Conservation (phyloP, 1,140 invertebrate genomes). For the Dinoponera quadriceps region DNA sequence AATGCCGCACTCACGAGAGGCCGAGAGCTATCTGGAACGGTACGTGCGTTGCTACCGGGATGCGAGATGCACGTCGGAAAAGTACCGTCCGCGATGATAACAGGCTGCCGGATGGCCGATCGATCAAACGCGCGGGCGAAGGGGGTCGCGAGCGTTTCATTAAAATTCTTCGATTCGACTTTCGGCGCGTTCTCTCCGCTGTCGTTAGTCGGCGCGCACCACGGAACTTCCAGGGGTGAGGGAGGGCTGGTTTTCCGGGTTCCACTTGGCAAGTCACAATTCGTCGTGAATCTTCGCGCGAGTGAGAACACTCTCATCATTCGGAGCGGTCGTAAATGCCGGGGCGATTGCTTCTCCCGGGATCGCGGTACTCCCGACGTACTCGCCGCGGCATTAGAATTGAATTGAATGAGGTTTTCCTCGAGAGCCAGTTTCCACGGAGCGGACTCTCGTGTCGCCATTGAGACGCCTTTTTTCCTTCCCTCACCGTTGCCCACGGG, state of each 20-base stretch:
- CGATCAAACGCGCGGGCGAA: too few species aligned
- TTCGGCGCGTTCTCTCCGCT: too few species aligned
- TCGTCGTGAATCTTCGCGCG: constrained; percentile 63
- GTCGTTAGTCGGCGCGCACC: too few species aligned
- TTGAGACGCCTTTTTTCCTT: constrained; percentile 54
- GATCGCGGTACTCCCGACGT: constrained; percentile 63
- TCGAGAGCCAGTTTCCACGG: constrained; percentile 70
- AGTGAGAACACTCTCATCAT: constrained; percentile 84
- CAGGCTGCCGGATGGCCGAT: too few species aligned
- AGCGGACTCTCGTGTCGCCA: constrained; percentile 47
- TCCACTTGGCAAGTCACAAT: constrained; percentile 75
- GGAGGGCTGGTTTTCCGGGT: constrained; percentile 52
- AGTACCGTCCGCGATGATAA: too few species aligned
- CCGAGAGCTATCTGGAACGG: background rate
- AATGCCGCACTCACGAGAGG: background rate
- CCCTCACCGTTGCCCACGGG: constrained; percentile 8
- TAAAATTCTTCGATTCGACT: too few species aligned
- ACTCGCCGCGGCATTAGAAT: constrained; percentile 75
- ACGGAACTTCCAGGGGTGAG: too few species aligned
- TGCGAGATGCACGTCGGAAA: too few species aligned
- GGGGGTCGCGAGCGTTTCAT: too few species aligned
- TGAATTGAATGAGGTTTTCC: constrained; percentile 77
- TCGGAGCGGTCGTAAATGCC: constrained; percentile 65
- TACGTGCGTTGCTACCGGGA: background rate
- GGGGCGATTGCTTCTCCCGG: constrained; percentile 50